These are phyloP conservation scores for Itoplectis maculator DNA, from an alignment of 2,888 invertebrate genomes.

Conservation along the genomic window DNA sequence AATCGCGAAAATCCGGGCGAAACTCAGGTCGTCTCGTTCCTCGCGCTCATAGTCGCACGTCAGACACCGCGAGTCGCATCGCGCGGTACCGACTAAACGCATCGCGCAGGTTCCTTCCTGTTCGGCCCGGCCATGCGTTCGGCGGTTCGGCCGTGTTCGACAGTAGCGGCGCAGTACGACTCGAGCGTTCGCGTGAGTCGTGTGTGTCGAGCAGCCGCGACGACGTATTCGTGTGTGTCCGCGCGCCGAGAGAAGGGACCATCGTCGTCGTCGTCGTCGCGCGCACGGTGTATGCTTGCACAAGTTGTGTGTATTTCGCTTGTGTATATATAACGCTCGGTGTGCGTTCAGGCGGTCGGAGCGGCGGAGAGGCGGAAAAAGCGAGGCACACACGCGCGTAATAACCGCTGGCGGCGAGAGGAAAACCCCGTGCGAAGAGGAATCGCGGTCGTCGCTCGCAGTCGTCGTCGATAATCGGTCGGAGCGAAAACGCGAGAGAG, in stretches of 20 bases:
- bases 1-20: too few species aligned
- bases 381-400: slow-evolving; percentile 9
- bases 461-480: slow-evolving; percentile 13
- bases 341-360: background rate
- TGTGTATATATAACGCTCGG: background rate
- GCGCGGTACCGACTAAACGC: too few species aligned
- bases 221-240: too few species aligned
- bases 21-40: background rate
- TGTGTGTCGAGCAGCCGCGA: too few species aligned
- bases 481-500: background rate
- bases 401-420: slow-evolving; percentile 3
- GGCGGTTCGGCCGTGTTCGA: slow-evolving; percentile 8
- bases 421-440: background rate
- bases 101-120: background rate
- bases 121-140: slow-evolving; percentile 3
- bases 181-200: background rate
- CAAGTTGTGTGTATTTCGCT: background rate
- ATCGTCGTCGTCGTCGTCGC: too few species aligned
- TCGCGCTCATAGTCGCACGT: background rate
- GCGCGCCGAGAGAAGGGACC: background rate
- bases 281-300: slow-evolving; percentile 12
- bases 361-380: background rate
- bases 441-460: too few species aligned
- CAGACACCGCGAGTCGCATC: background rate
- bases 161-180: slow-evolving; percentile 13